Conservation (phyloP, 2,113 vertebrate species). For the Abramis brama region DNA sequence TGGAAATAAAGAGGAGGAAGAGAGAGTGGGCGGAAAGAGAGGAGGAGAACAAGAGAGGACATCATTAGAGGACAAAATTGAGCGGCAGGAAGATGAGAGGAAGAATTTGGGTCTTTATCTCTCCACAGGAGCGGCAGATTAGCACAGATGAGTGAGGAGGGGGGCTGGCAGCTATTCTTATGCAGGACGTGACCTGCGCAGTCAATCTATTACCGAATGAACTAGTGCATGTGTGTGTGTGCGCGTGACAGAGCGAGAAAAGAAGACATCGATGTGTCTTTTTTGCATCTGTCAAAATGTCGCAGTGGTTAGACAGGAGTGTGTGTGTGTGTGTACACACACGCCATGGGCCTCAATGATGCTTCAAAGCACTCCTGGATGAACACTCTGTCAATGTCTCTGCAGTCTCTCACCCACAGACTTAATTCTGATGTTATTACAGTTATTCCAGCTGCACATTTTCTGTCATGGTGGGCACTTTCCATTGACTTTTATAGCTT, state of each 20-base stretch:
- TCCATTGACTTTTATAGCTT: neutral
- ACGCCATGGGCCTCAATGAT: constrained; percentile 4
- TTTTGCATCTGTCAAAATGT: constrained; percentile 24
- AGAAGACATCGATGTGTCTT: constrained; percentile 18
- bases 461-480: neutral
- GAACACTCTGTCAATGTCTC: constrained; percentile 19
- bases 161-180: constrained; percentile 35
- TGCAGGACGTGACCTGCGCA: constrained; percentile 33
- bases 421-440: constrained; percentile 12
- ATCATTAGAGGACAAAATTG: constrained; percentile 46
- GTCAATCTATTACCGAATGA: constrained; percentile 27
- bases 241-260: constrained; percentile 13
- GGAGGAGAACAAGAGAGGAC: constrained; percentile 28
- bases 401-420: constrained; percentile 14
- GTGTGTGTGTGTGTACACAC: neutral
- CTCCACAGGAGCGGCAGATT: constrained; percentile 41
- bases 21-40: constrained; percentile 9
- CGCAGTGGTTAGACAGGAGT: neutral
- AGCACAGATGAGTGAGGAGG: constrained; percentile 17
- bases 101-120: constrained; percentile 47
- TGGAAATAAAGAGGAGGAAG: constrained; percentile 33
- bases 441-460: neutral
- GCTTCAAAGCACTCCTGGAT: constrained; percentile 17
- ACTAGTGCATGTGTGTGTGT: constrained; percentile 36
- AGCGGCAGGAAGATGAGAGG: constrained; percentile 26